Evolutionary conservation across 2,888 invertebrate species (phyloP), one percentile per base, ranked within the genome.

Genomic region (Spisula solida): DNA sequence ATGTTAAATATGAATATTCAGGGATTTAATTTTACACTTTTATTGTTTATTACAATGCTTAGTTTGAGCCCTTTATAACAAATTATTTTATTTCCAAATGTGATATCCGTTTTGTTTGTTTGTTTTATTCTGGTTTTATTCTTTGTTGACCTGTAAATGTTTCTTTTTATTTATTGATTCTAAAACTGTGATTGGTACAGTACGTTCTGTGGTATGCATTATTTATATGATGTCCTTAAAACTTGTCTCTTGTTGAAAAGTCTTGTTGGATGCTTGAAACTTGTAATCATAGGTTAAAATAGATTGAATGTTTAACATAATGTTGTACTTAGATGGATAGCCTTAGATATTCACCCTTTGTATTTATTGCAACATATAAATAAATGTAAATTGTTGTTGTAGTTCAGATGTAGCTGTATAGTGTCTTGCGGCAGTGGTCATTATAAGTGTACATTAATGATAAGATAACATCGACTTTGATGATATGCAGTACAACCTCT

Each of bases 81-180:
- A 66, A 66, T 66, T 66, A 66, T 66, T 14, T 66, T 66, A 10
- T 66, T 51, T 51, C 12, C 51, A 0, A 25, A 66, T 66, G 60
- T 66, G 60, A 66, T 66, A 66, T 66, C 25, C 25, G 25, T 66
- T 25, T 25, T n/a, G 6, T 66, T 25, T 25, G 20, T 66, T n/a
- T 66, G 60, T 66, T 66, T 0, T 66, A 66, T 25, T 0, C 60
- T 66, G 60, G 60, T 66, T n/a, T 66, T 66, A 2, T n/a, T 66
- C 25, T 66, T 56, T 66, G 60, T 66, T 66, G 60, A 66, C 10
- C 5, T 66, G 60, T 66, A 66, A 66, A 66, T 66, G 25, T 66
- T 66, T 25, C 25, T 66, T 66, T 25, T 66, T 66, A 66, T 66
- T 66, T 66, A 66, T 25, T 4, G n/a, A 25, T 66, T 66, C 25